These are phyloP conservation scores for Pica pica DNA, from an alignment of 2,113 vertebrate species.

Conservation along the genomic window DNA sequence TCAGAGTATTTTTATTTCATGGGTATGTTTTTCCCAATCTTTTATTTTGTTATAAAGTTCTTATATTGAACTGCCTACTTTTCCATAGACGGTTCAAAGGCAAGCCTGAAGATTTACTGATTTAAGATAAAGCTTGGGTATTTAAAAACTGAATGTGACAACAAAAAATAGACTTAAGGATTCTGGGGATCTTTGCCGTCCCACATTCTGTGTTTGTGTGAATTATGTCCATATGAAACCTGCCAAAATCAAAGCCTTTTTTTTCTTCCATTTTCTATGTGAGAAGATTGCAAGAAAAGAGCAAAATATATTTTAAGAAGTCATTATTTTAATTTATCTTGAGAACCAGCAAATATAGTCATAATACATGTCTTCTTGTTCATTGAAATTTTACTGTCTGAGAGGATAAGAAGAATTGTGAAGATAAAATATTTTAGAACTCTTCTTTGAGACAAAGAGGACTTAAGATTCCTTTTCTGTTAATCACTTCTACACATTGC, in stretches of 20 bases:
- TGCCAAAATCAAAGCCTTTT: neutral
- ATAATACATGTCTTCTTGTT: neutral
- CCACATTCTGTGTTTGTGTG: neutral
- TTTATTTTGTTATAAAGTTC: neutral
- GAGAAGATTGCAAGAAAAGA: neutral
- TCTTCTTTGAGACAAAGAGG: neutral
- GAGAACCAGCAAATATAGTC: neutral
- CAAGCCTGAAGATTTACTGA: neutral
- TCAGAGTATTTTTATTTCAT: neutral
- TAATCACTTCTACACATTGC: neutral
- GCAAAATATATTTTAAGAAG: neutral
- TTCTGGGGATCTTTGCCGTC: neutral
- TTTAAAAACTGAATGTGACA: neutral
- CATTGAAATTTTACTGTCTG: neutral
- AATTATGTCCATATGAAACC: neutral
- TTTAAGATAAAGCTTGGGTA: neutral
- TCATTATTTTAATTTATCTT: neutral
- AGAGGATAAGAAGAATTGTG: neutral
- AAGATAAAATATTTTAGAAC: neutral
- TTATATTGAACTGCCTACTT: neutral
- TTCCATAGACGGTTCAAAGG: neutral
- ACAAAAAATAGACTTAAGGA: neutral
- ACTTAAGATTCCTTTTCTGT: neutral
- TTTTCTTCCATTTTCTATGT: neutral
- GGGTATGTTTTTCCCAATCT: neutral